These are phyloP conservation scores for Sebastes oblongus DNA, from an alignment of 2,797 vertebrate species.

Conservation along the genomic window DNA sequence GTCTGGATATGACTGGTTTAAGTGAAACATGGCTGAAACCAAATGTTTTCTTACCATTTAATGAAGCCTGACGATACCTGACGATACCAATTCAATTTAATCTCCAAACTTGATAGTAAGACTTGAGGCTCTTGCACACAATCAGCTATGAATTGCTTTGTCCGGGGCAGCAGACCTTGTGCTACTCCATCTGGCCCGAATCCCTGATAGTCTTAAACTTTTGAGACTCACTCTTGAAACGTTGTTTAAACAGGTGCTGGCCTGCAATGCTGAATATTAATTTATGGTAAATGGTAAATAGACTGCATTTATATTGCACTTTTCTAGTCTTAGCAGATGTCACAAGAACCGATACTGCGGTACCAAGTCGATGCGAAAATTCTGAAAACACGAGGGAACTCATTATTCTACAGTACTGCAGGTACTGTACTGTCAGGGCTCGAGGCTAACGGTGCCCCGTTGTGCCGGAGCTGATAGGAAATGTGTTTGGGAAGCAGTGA, in stretches of 20 bases:
- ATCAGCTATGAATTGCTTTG: not conserved
- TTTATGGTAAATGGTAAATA: not conserved
- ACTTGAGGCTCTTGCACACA: not conserved
- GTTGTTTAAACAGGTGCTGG: not conserved
- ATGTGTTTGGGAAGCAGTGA: not conserved
- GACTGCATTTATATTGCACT: not conserved
- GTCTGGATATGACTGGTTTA: not conserved
- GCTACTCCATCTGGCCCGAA: not conserved
- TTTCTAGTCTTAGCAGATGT: not conserved
- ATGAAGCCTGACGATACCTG: not conserved
- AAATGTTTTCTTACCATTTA: not conserved
- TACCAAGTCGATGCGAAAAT: not conserved
- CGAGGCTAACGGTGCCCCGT: too few relatives aligned
- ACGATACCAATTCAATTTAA: not conserved
- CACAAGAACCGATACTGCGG: not conserved
- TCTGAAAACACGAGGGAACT: not conserved
- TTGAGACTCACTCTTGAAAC: not conserved
- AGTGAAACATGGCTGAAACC: not conserved
- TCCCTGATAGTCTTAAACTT: not conserved
- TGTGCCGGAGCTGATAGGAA: not conserved
- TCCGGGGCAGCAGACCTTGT: not conserved
- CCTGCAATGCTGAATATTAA: not conserved
- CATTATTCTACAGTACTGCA: not conserved
- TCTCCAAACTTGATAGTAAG: not conserved
- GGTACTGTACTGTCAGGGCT: not conserved